Percentiles rank a stretch among this genome's conserved stretches.
Conservation (phyloP, 2,113 vertebrate species). For the Pardalotus punctatus region DNA sequence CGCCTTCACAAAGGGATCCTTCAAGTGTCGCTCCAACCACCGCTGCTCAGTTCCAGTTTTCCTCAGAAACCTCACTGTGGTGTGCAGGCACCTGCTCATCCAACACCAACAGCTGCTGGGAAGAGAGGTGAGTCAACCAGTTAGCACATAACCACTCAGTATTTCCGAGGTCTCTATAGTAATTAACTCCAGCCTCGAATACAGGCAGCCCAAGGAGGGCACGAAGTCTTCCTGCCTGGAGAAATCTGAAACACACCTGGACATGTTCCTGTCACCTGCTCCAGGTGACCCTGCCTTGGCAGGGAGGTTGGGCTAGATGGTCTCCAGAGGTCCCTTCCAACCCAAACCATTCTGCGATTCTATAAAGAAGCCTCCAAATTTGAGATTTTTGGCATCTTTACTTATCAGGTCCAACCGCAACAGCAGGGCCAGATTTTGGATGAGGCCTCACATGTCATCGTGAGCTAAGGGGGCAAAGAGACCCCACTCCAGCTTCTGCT, state of each 20-base stretch:
- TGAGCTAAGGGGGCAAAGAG: fast-evolving
- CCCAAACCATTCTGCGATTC: neutral
- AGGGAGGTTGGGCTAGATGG: neutral
- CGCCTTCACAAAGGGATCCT: conserved; percentile 89
- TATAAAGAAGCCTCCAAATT: neutral
- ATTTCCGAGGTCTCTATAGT: fast-evolving
- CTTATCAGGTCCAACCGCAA: neutral
- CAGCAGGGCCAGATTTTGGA: fast-evolving
- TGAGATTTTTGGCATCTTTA: neutral
- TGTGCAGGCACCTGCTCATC: conserved; percentile 65
- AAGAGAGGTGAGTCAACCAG: neutral
- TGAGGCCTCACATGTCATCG: fast-evolving
- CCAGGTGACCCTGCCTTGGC: neutral
- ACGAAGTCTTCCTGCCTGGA: fast-evolving
- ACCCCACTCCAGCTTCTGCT: neutral
- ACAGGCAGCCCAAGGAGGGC: too few relatives aligned
- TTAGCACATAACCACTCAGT: neutral
- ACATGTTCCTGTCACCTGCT: neutral
- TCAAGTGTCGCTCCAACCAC: conserved; percentile 84
- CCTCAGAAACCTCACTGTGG: neutral
- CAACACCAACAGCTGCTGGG: neutral
- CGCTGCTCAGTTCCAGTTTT: conserved; percentile 74
- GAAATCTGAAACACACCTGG: neutral
- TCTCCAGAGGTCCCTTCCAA: neutral
- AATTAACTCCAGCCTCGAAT: neutral